Evolutionary conservation across 2,113 vertebrate genomes (phyloP), one percentile per base, ranked within the genome.

Genomic region (Nettapus auritus): DNA sequence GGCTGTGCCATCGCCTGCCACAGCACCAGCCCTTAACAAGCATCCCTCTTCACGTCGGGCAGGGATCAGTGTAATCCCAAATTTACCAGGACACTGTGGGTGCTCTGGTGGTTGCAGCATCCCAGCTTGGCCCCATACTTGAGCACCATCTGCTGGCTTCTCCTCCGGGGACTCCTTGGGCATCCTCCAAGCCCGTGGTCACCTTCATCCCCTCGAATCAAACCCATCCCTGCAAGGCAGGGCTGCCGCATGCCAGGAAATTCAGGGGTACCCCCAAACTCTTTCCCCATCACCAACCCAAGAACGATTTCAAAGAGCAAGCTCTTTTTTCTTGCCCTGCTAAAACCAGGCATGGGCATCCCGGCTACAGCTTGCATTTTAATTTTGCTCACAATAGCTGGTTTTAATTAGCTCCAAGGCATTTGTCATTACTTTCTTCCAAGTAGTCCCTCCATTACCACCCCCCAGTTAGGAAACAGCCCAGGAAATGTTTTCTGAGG

Each of bases 71-170:
- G 36, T n/a, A 26, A 63, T 63, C 62, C 25, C 23, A 21, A 63
- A 28, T 25, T 40, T 63, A 16, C 28, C 12, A 7, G 22, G 13
- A 16, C 62, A 19, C 62, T 19, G 26, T 7, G 36, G 25, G 36
- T 63, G 36, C 50, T 52, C 50, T 25, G 50, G 23, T 25, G 23
- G 23, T 52, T 25, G 50, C 25, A 63, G 36, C 66, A 64, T 85
- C 66, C 53, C 0, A 2, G 23, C n/a, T 36, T 18, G 74, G 57
- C 42, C 63, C 66, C 78, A 50, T 95, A 78, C 94, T 95, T 89
- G 79, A 96, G 91, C 95, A 96, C 93, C 85, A 86, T 93, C 94
- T 96, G 60, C 71, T 94, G 93, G 90, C 68, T 86, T 86, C 62
- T 91, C 31, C 69, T 89, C 68, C 29, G 19, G 82, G 64, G 76